Evolutionary conservation across 2,797 vertebrate genomes (phyloP).

Genomic region (Rhinella marina): DNA sequence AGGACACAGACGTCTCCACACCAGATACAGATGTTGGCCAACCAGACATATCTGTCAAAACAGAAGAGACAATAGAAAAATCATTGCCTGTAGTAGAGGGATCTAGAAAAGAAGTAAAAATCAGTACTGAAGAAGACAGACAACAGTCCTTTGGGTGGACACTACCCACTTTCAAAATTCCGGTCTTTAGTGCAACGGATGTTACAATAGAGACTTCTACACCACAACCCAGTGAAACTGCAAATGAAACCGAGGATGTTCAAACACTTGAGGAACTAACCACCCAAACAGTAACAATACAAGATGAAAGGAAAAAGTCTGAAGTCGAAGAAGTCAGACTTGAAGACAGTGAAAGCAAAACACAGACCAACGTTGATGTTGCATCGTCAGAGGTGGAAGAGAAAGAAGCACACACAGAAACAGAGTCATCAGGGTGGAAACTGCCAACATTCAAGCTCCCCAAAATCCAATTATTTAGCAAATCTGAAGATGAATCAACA

Average conservation of each 20-base stretch:
- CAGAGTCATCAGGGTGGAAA: not conserved
- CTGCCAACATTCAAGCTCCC: not conserved
- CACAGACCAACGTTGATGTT: not conserved
- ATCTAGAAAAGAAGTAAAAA: not conserved
- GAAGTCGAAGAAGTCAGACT: not conserved
- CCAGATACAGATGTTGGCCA: no score
- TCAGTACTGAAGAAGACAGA: not conserved
- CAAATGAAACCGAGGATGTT: not conserved
- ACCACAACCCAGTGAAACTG: not conserved
- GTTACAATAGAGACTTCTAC: no score
- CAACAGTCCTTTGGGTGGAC: not conserved
- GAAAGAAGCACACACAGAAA: not conserved
- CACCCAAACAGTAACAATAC: not conserved
- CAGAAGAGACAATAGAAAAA: no score
- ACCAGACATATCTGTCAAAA: no score
- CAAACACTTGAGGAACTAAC: not conserved
- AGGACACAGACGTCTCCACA: not conserved
- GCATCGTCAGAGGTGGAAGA: not conserved
- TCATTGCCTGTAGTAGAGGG: not conserved
- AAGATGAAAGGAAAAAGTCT: not conserved
- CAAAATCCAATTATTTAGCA: conserved; percentile 8
- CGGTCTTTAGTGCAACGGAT: not conserved
- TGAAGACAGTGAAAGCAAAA: not conserved
- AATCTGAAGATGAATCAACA: not conserved
- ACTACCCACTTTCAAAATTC: not conserved